Evolutionary conservation across 2,888 invertebrate genomes (phyloP).

Genomic region (Ophion slaviceki): DNA sequence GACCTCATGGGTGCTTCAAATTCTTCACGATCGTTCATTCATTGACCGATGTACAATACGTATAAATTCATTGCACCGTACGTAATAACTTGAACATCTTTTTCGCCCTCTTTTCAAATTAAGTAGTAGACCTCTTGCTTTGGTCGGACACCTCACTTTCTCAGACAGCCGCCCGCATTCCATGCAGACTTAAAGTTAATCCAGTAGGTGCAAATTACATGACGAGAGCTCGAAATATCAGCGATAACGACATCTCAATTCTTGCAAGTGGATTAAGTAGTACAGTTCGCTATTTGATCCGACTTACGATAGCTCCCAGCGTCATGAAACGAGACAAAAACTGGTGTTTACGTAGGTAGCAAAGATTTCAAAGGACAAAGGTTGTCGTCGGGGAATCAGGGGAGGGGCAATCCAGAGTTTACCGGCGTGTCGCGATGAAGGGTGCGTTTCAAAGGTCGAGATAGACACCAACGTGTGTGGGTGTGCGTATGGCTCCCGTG

Average conservation of each 20-base stretch:
- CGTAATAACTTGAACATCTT: neutral
- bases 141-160: neutral
- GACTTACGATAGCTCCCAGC: neutral
- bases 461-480: constrained; percentile 52
- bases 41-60: neutral
- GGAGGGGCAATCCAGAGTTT: constrained; percentile 43
- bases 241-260: neutral
- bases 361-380: constrained; percentile 73
- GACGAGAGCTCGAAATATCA: neutral
- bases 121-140: neutral
- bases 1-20: neutral
- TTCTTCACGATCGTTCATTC: neutral
- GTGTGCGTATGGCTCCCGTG: constrained; percentile 4
- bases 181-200: neutral
- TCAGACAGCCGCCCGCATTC: neutral
- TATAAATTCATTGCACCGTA: neutral
- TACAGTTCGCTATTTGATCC: constrained; percentile 12
- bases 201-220: neutral
- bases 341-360: constrained; percentile 36
- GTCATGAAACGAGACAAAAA: constrained; percentile 25
- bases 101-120: neutral
- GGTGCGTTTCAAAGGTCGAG: constrained; percentile 65
- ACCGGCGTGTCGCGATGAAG: constrained; percentile 53
- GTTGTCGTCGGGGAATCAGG: constrained; percentile 33
- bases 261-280: neutral